Base-by-base conservation (phyloP, 2,888 invertebrate genomes). In the Stomorhina lunata region DNA sequence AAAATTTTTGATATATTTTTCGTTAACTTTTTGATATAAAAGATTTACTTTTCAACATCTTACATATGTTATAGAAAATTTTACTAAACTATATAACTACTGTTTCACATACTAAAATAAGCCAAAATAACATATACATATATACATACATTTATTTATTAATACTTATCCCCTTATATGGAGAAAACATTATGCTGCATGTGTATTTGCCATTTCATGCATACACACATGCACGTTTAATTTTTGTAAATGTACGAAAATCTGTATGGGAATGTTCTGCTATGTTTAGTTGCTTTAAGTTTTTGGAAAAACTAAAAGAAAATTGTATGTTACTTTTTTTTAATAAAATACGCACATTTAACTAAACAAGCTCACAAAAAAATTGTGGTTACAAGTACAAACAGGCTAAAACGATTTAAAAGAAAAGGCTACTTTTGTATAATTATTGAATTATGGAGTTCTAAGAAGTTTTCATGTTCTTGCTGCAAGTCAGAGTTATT, bases 281-380 rank as follows among this genome's bases (percentile, higher is more conserved):
- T 55, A 9, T 22, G 37, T 20, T 34, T n/a, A 32, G 59, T 15
- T 20, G 5, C 27, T 25, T 27, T n/a, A n/a, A n/a, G n/a, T n/a
- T 1, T 61, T 25, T 15, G 12, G 17, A 57, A 15, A 12, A 25
- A 66, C 15, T 12, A 34, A 57, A 20, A 10, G 12, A 57, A 57
- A 22, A 66, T 15, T 50, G 7, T 22, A 32, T 66, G 50, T 50
- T 15, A 25, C 25, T 15, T 61, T n/a, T n/a, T n/a, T 66, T 66
- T 37, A 53, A 25, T 68, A 68, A 53, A 72, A 72, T 34, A 25
- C 32, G 59, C 34, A 72, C 48, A 72, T 12, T 37, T 34, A 17
- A 40, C 25, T 27, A 10, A 25, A 55, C 5, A 61, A 4, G 9
- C n/a, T 12, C 32, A 34, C 22, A 29, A 17, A 48, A 15, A 9